A percentile compares a stretch with the other conserved stretches of the same genome.
Evolutionary conservation across 92 coral and sea anemone species (phyloP).

Genomic region (Metridium senile): DNA sequence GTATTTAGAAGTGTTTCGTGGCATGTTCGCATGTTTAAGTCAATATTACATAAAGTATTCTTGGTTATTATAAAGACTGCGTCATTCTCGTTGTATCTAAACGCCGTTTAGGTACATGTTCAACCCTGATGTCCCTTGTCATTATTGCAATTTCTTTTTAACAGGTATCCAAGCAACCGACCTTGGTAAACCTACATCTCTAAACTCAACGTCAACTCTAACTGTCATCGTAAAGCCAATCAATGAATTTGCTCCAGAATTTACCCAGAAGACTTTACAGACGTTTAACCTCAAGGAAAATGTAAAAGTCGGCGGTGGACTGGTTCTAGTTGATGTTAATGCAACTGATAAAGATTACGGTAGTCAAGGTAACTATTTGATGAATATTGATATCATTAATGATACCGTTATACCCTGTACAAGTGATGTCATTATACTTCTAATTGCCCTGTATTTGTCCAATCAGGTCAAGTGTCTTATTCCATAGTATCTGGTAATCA

Average conservation of each 20-base stretch:
- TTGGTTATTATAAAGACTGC: no score
- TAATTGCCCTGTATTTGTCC: neutral
- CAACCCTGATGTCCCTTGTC: no score
- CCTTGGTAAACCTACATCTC: conserved; percentile 55
- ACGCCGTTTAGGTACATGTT: no score
- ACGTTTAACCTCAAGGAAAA: conserved; percentile 51
- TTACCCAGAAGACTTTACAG: conserved; percentile 42
- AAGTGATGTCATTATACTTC: neutral
- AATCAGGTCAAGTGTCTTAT: conserved; percentile 57
- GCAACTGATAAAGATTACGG: conserved; percentile 77
- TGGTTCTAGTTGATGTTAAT: conserved; percentile 60
- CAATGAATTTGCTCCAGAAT: conserved; percentile 78
- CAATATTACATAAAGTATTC: neutral
- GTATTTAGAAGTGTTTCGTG: neutral
- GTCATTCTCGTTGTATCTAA: no score
- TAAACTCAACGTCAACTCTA: conserved; percentile 47
- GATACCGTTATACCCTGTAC: no score
- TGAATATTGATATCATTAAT: no score
- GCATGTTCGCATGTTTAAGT: neutral
- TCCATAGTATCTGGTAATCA: conserved; percentile 52
- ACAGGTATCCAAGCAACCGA: conserved; percentile 73
- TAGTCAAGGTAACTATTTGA: conserved; percentile 55
- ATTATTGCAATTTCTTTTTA: neutral
- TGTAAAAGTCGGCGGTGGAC: conserved; percentile 37
- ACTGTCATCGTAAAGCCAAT: conserved; percentile 55